A percentile compares a stretch with the other conserved stretches of the same genome.
These are phyloP conservation scores for Sarcoramphus papa DNA, from an alignment of 2,797 vertebrate genomes.

Conservation along the genomic window DNA sequence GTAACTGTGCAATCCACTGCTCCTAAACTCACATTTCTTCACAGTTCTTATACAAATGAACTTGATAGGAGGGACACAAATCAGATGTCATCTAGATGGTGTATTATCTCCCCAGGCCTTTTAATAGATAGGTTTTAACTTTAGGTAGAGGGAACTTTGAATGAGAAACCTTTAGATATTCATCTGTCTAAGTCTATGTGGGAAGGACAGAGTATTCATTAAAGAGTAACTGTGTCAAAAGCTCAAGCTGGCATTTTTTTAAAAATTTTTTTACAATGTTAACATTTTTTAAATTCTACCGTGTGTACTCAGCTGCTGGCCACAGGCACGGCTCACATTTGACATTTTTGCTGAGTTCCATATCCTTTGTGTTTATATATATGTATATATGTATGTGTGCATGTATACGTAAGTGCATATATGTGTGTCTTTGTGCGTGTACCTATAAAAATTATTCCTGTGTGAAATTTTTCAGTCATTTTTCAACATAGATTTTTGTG, in stretches of 20 bases:
- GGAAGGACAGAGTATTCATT: background rate
- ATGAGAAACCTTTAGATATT: background rate
- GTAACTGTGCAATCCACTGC: background rate
- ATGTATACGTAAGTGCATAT: background rate
- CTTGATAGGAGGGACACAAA: background rate
- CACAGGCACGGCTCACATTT: background rate
- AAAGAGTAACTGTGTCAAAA: background rate
- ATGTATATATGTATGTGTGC: too few species aligned
- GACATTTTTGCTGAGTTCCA: background rate
- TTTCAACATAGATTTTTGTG: background rate
- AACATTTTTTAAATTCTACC: background rate
- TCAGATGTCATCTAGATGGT: background rate
- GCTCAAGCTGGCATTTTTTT: background rate
- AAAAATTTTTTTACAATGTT: background rate
- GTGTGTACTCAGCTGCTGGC: background rate
- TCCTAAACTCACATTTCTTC: background rate
- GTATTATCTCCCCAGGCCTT: background rate
- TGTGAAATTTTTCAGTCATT: background rate
- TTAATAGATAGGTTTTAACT: background rate
- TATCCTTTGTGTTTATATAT: background rate
- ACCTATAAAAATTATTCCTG: background rate
- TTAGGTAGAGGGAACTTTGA: background rate
- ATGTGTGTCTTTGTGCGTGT: background rate
- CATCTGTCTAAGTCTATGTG: background rate
- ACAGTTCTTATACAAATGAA: background rate